Percentiles rank a stretch among this genome's conserved stretches.
Evolutionary conservation across 2,888 invertebrate species (phyloP).

Genomic region (Mycogona germanica): DNA sequence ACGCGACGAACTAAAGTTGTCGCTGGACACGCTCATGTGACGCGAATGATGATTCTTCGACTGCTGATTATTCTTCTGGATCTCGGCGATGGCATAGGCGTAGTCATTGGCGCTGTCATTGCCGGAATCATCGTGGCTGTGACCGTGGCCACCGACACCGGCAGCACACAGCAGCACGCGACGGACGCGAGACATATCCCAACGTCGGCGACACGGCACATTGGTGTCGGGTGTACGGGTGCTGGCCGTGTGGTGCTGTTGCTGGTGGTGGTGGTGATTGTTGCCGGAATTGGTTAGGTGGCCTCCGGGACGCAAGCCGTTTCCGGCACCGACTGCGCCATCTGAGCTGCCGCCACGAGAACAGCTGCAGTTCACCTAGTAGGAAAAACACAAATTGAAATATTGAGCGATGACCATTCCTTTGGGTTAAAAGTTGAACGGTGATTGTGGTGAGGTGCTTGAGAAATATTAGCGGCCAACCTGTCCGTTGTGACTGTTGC

Average conservation of each 20-base stretch:
- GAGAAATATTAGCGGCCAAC: too few relatives aligned
- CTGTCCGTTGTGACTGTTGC: conserved; percentile 57
- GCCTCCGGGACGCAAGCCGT: conserved; percentile 26
- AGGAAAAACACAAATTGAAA: too few relatives aligned
- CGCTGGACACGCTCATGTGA: conserved; percentile 60
- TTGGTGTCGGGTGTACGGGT: not conserved
- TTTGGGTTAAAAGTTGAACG: too few relatives aligned
- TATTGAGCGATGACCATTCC: too few relatives aligned
- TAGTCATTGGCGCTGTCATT: conserved; percentile 42
- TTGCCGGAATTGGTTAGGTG: too few relatives aligned
- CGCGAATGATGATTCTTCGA: too few relatives aligned
- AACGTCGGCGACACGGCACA: conserved; percentile 2
- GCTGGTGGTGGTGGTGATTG: conserved; percentile 23
- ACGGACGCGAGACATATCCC: conserved; percentile 12
- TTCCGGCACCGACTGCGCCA: conserved; percentile 21
- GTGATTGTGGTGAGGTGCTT: too few relatives aligned
- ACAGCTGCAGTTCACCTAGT: conserved; percentile 40
- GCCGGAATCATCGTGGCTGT: not conserved
- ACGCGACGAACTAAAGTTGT: conserved; percentile 76
- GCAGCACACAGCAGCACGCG: not conserved
- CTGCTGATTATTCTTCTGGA: conserved; percentile 39
- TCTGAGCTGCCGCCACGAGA: conserved; percentile 40
- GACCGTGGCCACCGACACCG: not conserved
- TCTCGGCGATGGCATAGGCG: conserved; percentile 58
- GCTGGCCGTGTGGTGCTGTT: conserved; percentile 9